phyloP scores from a whole-genome alignment of 2,113 vertebrate species.

The Eidolon helvum region DNA sequence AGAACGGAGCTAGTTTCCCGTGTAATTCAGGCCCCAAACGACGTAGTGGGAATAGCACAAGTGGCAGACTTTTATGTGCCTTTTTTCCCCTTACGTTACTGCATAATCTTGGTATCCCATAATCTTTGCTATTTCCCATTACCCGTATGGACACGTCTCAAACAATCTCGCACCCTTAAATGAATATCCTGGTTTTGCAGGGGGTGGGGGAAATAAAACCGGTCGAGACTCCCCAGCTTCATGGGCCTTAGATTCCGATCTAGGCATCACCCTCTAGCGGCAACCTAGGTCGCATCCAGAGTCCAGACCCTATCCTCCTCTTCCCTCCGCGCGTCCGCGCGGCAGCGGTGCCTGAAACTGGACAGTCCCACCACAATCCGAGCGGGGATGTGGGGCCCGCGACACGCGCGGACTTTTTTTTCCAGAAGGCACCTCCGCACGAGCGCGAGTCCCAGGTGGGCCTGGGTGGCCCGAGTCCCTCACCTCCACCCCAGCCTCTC shows the following conservation, averaged over 20 bases:
- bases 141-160: background rate
- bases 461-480: background rate
- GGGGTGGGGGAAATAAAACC: rapidly evolving
- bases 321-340: background rate
- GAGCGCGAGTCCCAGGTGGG: background rate
- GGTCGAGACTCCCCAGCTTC: background rate
- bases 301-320: background rate
- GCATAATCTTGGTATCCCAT: background rate
- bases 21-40: too few species aligned
- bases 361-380: background rate
- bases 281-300: background rate
- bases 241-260: background rate
- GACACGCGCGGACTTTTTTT: background rate
- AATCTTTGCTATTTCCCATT: background rate
- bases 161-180: background rate
- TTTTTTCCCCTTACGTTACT: rapidly evolving
- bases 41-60: background rate
- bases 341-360: too few species aligned
- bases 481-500: background rate
- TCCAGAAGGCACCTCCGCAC: background rate
- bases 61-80: rapidly evolving
- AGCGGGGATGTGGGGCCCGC: background rate
- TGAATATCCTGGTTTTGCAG: background rate
- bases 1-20: background rate
- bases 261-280: background rate